Percentiles rank a stretch among this genome's conserved stretches.
These are phyloP conservation scores for Drosophila vallismaia DNA, from an alignment of 2,888 invertebrate species.

Conservation along the genomic window DNA sequence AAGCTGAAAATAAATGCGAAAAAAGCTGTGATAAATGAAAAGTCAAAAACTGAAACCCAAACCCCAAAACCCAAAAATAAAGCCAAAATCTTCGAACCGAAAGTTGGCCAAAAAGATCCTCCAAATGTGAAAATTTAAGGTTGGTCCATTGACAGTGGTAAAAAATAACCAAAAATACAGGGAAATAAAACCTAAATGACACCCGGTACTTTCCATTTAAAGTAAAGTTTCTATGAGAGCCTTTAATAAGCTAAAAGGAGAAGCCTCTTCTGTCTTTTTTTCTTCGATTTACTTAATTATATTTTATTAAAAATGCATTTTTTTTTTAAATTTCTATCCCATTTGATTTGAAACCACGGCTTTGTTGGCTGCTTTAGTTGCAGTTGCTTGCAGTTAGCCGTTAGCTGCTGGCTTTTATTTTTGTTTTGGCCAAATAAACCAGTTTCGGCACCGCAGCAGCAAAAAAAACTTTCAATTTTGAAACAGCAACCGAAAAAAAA, in stretches of 20 bases:
- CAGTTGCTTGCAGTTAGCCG: conserved; percentile 27
- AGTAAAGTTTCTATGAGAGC: too few species aligned
- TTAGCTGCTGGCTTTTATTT: neutral
- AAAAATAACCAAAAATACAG: too few species aligned
- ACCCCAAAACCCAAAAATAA: conserved; percentile 16
- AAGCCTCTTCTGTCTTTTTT: neutral
- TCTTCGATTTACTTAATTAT: neutral
- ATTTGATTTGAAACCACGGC: conserved; percentile 14
- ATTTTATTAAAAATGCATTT: neutral
- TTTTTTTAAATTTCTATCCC: neutral
- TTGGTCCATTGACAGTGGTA: conserved; percentile 41
- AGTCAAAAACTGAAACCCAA: conserved; percentile 26
- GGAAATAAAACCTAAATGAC: too few species aligned
- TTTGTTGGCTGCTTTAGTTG: conserved; percentile 17
- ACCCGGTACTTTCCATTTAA: too few species aligned
- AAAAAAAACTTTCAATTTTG: conserved; percentile 73
- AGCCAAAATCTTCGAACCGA: conserved; percentile 19
- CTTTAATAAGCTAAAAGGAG: too few species aligned
- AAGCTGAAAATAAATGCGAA: neutral
- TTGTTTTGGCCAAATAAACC: conserved; percentile 52
- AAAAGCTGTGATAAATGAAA: conserved; percentile 24
- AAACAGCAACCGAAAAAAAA: conserved; percentile 57
- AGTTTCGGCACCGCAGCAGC: conserved; percentile 59
- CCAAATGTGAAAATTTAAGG: conserved; percentile 56
- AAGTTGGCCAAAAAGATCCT: conserved; percentile 40